Evolutionary conservation across 2,113 vertebrate genomes (phyloP), one percentile per base, ranked within the genome.

Genomic region (Rostratula benghalensis): DNA sequence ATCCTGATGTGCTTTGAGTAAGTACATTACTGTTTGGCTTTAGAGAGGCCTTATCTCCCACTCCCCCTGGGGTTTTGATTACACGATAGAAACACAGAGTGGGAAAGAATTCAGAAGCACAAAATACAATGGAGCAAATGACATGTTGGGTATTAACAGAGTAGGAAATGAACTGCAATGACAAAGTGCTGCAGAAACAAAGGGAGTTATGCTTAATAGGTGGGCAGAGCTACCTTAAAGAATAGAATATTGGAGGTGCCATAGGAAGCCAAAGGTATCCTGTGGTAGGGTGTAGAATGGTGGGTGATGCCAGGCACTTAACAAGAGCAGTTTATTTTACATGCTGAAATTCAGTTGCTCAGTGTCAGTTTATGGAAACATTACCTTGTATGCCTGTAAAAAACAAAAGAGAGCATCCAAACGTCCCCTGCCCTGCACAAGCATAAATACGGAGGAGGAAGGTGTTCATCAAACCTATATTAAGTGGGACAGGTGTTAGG

Each of bases 341-440:
- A 53, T 10, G 41, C 27, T 60, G 50, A 57, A 76, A 59, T 80
- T 57, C 61, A 82, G 48, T 23, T 56, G 35, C 35, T 65, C 70
- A 57, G 53, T 50, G 35, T 3, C 11, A 28, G 13, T 21, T 39
- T 57, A 20, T 5, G 45, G 41, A 39, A 77, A 69, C 0, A 1
- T 43, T 51, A 37, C 4, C 31, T 45, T 51, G 10, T 27, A 15
- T 11, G 13, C 25, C 37, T n/a, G 60, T 39, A 27, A 93, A 57
- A 54, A 78, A 30, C 5, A 10, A 35, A 64, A 68, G 7, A 31
- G 64, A 82, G n/a, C n/a, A 50, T 19, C 33, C 74, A 45, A 46
- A 37, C 17, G 14, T 22, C 1, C 19, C 18, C 59, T 48, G 33
- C 22, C 48, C 22, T 0, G 0, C 46, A 23, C 1, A 1, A 0